Percentiles rank a stretch among this genome's conserved stretches.
These are phyloP conservation scores for Hecatera dysodea DNA, from an alignment of 2,888 invertebrate genomes.

Conservation along the genomic window DNA sequence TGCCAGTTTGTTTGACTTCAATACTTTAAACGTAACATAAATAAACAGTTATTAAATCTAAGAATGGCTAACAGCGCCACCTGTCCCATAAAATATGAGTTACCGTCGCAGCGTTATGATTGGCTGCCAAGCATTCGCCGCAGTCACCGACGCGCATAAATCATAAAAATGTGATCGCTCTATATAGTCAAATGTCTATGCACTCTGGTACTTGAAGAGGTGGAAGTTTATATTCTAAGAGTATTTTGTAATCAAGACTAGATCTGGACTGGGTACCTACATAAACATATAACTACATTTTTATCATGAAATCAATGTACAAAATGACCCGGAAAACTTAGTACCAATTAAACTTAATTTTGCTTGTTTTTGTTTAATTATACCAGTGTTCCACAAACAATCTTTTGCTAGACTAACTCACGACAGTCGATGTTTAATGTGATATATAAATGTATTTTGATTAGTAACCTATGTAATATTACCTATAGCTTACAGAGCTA, in stretches of 20 bases:
- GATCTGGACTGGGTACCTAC: background rate
- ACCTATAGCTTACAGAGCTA: too few species aligned
- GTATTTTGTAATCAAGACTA: background rate
- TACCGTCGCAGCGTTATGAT: conserved; percentile 39
- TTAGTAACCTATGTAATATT: too few species aligned
- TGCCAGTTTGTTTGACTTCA: background rate
- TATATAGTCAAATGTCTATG: conserved; percentile 19
- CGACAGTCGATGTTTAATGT: too few species aligned
- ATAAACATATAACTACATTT: background rate
- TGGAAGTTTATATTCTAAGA: background rate
- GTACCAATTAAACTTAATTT: too few species aligned
- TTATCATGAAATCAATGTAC: background rate
- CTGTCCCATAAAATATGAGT: conserved; percentile 39
- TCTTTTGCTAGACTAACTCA: too few species aligned
- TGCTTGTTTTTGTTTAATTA: too few species aligned
- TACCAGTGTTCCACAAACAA: too few species aligned
- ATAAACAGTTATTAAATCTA: conserved; percentile 12
- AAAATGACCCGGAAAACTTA: too few species aligned
- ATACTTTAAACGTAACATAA: background rate
- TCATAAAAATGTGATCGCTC: conserved; percentile 38
- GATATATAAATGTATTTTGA: too few species aligned
- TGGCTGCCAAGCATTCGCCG: conserved; percentile 46
- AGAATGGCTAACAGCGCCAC: conserved; percentile 25
- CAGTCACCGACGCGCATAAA: conserved; percentile 26
- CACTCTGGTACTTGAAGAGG: background rate